Conservation (phyloP, 2,797 vertebrate species). For the Anguilla marmorata region DNA sequence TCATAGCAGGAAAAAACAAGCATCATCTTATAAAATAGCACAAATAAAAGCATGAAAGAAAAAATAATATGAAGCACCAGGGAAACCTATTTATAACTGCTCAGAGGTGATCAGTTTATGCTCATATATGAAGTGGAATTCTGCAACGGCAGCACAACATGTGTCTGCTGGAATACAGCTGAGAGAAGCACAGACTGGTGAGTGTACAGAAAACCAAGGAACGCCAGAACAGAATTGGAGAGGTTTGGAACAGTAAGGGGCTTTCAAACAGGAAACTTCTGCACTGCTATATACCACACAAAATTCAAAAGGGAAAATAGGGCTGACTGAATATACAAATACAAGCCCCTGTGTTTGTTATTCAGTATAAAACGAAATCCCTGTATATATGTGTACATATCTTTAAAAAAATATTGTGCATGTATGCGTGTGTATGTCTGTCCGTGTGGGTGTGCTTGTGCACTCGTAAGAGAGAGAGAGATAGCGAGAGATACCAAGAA, state of each 20-base stretch:
- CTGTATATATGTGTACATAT: slow-evolving; percentile 77
- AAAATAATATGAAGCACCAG: background rate
- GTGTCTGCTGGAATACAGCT: background rate
- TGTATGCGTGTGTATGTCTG: slow-evolving; percentile 30
- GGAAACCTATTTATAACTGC: background rate
- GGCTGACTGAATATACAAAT: slow-evolving; percentile 77
- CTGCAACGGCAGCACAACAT: background rate
- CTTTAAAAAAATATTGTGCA: slow-evolving; percentile 46
- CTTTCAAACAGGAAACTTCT: slow-evolving; percentile 48
- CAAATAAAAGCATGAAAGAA: background rate
- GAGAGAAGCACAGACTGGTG: slow-evolving; percentile 13
- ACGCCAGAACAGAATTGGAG: background rate
- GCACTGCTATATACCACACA: slow-evolving; percentile 57
- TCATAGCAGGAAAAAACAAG: background rate
- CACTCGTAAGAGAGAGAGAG: slow-evolving; percentile 38
- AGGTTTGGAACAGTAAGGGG: slow-evolving; percentile 22
- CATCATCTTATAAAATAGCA: background rate
- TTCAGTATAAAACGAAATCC: slow-evolving; percentile 66
- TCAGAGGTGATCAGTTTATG: background rate
- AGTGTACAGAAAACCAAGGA: background rate
- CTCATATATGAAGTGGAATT: background rate
- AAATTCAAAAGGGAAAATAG: slow-evolving; percentile 77
- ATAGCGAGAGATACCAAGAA: background rate
- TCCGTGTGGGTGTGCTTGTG: slow-evolving; percentile 46
- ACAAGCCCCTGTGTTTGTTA: slow-evolving; percentile 61